phyloP scores from a whole-genome alignment of 1,140 invertebrate species.

The Ectropis grisescens region DNA sequence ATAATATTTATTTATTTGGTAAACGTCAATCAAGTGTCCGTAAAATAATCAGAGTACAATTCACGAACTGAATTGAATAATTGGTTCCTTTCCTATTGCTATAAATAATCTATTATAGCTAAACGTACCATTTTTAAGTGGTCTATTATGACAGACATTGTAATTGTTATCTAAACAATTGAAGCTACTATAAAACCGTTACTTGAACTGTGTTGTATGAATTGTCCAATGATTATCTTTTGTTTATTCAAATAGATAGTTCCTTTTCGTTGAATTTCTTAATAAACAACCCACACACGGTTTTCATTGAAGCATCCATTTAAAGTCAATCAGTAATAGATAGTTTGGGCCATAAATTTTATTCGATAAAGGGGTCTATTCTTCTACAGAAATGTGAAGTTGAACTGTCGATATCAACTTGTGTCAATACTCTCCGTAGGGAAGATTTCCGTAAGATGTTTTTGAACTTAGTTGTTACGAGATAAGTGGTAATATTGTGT shows the following conservation, averaged over 20 bases:
- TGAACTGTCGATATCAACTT: constrained; percentile 25
- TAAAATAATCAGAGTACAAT: no score
- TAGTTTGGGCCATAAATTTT: constrained; percentile 19
- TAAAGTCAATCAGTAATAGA: constrained; percentile 13
- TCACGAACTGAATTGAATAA: no score
- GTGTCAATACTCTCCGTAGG: constrained; percentile 29
- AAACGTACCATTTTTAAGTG: no score
- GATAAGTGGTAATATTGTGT: constrained; percentile 66
- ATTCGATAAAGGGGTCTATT: constrained; percentile 22
- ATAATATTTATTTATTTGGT: no score
- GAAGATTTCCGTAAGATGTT: constrained; percentile 42
- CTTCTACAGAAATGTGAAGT: constrained; percentile 29
- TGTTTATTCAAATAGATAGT: constrained; percentile 1
- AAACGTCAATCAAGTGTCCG: no score
- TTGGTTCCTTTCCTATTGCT: no score
- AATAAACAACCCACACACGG: constrained; percentile 8
- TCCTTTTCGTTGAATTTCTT: constrained; percentile 4
- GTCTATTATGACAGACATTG: no score
- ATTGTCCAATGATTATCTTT: constrained; percentile 1
- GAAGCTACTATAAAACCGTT: no score
- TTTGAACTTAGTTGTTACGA: constrained; percentile 48
- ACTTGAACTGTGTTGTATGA: constrained; percentile 1
- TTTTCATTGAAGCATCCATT: constrained; percentile 14
- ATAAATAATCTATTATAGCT: no score
- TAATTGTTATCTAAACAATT: no score